Percentiles rank a stretch among this genome's conserved stretches.
phyloP scores from a whole-genome alignment of 2,888 invertebrate genomes.

The Dilophus febrilis region DNA sequence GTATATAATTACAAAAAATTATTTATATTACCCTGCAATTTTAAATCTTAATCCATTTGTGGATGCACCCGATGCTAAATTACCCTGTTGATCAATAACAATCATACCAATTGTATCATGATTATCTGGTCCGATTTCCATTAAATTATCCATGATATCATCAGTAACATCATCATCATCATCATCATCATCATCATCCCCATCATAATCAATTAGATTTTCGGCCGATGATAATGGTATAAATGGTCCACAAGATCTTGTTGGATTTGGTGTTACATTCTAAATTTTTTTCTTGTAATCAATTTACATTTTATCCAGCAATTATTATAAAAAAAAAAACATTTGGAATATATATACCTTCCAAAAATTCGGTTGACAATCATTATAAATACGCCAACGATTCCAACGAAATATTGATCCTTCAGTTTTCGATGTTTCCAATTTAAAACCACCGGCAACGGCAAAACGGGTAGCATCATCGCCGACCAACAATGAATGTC shows the following conservation, averaged over 20 bases:
- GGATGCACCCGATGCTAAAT: constrained; percentile 81
- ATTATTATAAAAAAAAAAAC: no score
- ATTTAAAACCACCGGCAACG: constrained; percentile 66
- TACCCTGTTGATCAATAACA: constrained; percentile 58
- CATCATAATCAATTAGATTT: no score
- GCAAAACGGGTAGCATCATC: constrained; percentile 83
- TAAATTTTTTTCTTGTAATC: no score
- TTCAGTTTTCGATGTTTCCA: constrained; percentile 55
- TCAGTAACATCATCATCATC: no score
- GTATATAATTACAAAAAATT: no score
- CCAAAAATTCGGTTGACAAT: constrained; percentile 97
- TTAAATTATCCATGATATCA: no score
- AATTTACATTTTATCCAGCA: no score
- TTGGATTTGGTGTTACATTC: constrained; percentile 78
- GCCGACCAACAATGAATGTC: constrained; percentile 81
- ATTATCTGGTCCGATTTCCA: constrained; percentile 40
- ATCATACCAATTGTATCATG: constrained; percentile 98
- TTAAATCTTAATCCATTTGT: constrained; percentile 89
- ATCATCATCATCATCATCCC: no score
- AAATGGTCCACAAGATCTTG: constrained; percentile 74
- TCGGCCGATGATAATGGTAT: constrained; percentile 22
- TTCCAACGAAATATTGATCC: constrained; percentile 52
- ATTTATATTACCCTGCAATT: constrained; percentile 50
- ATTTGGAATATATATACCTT: constrained; percentile 34
- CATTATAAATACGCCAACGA: constrained; percentile 55